Evolutionary conservation across 1,140 invertebrate genomes (phyloP), one percentile per base, ranked within the genome.

Genomic region (Calliphora vicina): DNA sequence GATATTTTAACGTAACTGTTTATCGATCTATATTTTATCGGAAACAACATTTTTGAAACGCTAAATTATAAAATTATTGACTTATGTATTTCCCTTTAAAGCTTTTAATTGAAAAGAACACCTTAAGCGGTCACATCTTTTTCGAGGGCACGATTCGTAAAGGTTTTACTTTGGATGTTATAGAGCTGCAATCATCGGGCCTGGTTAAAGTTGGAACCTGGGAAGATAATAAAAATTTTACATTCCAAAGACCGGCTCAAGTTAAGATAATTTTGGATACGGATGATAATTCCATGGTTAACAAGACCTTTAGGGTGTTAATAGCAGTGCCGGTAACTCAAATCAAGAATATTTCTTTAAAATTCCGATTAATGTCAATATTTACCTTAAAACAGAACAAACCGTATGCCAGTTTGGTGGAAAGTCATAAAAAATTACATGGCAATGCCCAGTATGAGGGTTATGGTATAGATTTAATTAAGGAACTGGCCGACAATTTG

Each of bases 131-230:
- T 1, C 88, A 93, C 8, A 94, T 98, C 27, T 94, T 94, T 86
- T 98, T 98, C 88, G 95, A 98, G 87, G 93, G 94, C 15, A 97
- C 97, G 73, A 95, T 95, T 84, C 92, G 97, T 71, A 95, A 94
- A 17, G 93, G 97, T 85, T 95, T 97, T 86, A 92, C 93, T 83
- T 89, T 98, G 23, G 95, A 97, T 85, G 92, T 98, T 27, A 90
- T 97, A 2, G 95, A 96, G 87, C 88, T 98, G 71, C 93, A 93
- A 80, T 85, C 91, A 26, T 88, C 92, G 76, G 95, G 95, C 0
- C 87, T 96, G 29, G 90, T 92, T 83, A 94, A 94, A 88, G 92
- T 96, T 57, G 97, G 96, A 13, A 92, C 91, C 8, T 98, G 96
- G 95, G 94, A 94, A 82, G 91, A 89, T 86, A 86, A 87, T 74